These are phyloP conservation scores for Pogonomyrmex barbatus DNA, from an alignment of 1,140 invertebrate genomes.

Conservation along the genomic window DNA sequence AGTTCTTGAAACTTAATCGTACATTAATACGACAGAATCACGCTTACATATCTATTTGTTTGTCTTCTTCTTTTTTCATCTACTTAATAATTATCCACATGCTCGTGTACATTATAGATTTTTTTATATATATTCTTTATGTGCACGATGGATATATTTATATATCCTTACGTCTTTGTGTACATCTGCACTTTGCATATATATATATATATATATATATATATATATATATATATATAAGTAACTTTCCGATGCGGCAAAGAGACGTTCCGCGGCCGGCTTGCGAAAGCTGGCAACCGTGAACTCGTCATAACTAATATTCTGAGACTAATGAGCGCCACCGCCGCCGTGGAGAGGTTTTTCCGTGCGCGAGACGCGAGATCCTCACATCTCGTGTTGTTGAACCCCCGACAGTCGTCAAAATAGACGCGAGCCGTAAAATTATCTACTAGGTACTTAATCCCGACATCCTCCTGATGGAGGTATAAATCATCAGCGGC, in stretches of 20 bases:
- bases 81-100: conserved; percentile 59
- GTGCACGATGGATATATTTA: conserved; percentile 54
- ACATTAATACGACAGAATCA: conserved; percentile 54
- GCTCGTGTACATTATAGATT: conserved; percentile 52
- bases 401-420: conserved; percentile 34
- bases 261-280: background rate
- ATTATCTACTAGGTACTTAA: conserved; percentile 25
- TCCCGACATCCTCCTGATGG: conserved; percentile 1
- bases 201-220: too few species aligned
- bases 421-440: conserved; percentile 46
- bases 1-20: conserved; percentile 29
- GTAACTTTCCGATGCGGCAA: conserved; percentile 23
- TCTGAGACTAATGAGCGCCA: conserved; percentile 34
- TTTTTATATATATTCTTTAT: conserved; percentile 50
- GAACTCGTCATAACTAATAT: conserved; percentile 39
- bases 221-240: background rate
- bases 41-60: conserved; percentile 39
- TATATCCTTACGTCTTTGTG: conserved; percentile 65
- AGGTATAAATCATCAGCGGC: conserved; percentile 6
- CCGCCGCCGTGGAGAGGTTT: background rate
- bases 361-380: background rate
- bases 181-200: conserved; percentile 64
- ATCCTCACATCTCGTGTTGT: background rate
- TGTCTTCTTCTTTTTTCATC: conserved; percentile 21
- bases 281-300: conserved; percentile 28